phyloP scores from a whole-genome alignment of 1,140 invertebrate genomes.

The Mercenaria mercenaria region DNA sequence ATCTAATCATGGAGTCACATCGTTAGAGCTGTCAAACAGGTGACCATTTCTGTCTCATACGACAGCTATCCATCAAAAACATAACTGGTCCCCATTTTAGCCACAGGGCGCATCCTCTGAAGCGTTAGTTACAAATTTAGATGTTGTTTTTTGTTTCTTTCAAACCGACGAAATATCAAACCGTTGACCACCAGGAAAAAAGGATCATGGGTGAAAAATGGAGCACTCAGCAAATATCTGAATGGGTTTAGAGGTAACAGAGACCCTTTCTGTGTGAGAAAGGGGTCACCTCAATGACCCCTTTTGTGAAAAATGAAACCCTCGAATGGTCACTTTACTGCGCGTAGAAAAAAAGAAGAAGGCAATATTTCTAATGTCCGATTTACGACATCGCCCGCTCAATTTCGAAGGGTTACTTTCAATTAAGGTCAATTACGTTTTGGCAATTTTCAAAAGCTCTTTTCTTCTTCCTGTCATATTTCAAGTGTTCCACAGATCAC shows the following conservation, averaged over 20 bases:
- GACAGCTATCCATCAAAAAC: slow-evolving; percentile 48
- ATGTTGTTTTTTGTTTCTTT: slow-evolving; percentile 4
- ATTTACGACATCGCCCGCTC: slow-evolving; percentile 20
- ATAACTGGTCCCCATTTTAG: slow-evolving; percentile 33
- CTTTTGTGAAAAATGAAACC: slow-evolving; percentile 59
- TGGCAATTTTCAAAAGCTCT: neutral
- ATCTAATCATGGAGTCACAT: slow-evolving; percentile 54
- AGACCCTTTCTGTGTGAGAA: slow-evolving; percentile 53
- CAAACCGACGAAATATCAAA: neutral
- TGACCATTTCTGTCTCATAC: slow-evolving; percentile 13
- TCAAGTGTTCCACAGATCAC: slow-evolving; percentile 35
- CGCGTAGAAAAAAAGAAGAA: neutral
- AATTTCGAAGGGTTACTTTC: slow-evolving; percentile 9
- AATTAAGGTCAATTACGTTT: slow-evolving; percentile 43
- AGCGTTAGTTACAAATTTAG: neutral
- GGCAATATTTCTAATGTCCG: slow-evolving; percentile 56
- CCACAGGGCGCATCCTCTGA: neutral
- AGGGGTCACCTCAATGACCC: slow-evolving; percentile 51
- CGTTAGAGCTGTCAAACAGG: slow-evolving; percentile 50
- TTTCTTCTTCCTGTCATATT: slow-evolving; percentile 18
- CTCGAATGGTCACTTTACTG: slow-evolving; percentile 54
- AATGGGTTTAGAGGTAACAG: slow-evolving; percentile 28
- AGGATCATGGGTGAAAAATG: neutral
- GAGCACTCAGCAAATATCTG: slow-evolving; percentile 42
- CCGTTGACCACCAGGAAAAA: slow-evolving; percentile 7